phyloP scores from a whole-genome alignment of 2,888 invertebrate genomes.

The Sthenelais limicola region DNA sequence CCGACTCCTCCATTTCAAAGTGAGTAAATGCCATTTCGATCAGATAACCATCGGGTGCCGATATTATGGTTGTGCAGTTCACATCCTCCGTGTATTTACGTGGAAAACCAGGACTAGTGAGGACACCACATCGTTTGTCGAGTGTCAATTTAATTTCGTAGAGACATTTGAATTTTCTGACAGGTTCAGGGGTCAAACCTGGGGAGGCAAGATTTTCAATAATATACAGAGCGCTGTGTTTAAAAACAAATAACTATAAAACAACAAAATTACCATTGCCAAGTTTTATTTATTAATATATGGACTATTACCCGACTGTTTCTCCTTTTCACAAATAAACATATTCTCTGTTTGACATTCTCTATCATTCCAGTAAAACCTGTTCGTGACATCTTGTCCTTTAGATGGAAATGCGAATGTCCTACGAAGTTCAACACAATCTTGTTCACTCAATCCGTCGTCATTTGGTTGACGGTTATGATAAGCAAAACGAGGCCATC shows the following conservation, averaged over 20 bases:
- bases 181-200: slow-evolving; percentile 42
- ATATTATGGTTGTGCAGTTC: slow-evolving; percentile 56
- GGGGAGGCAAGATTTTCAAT: not conserved
- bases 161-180: slow-evolving; percentile 75
- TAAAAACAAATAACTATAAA: too few species aligned
- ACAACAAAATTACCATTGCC: too few species aligned
- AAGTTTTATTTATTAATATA: too few species aligned
- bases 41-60: slow-evolving; percentile 80
- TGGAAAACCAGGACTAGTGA: slow-evolving; percentile 54
- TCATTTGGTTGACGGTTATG: slow-evolving; percentile 84
- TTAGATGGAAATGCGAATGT: slow-evolving; percentile 76
- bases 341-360: slow-evolving; percentile 83
- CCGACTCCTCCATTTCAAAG: slow-evolving; percentile 82
- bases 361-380: slow-evolving; percentile 87
- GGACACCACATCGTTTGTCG: slow-evolving; percentile 76
- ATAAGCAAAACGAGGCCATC: slow-evolving; percentile 81
- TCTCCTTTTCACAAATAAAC: slow-evolving; percentile 83
- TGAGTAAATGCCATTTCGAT: slow-evolving; percentile 84
- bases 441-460: slow-evolving; percentile 85
- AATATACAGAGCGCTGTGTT: too few species aligned
- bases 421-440: slow-evolving; percentile 84
- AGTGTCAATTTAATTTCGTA: slow-evolving; percentile 79
- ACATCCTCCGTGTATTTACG: slow-evolving; percentile 51
- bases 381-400: slow-evolving; percentile 73
- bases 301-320: too few species aligned